phyloP scores from a whole-genome alignment of 2,113 vertebrate species.

The Cryptotis parvus region DNA sequence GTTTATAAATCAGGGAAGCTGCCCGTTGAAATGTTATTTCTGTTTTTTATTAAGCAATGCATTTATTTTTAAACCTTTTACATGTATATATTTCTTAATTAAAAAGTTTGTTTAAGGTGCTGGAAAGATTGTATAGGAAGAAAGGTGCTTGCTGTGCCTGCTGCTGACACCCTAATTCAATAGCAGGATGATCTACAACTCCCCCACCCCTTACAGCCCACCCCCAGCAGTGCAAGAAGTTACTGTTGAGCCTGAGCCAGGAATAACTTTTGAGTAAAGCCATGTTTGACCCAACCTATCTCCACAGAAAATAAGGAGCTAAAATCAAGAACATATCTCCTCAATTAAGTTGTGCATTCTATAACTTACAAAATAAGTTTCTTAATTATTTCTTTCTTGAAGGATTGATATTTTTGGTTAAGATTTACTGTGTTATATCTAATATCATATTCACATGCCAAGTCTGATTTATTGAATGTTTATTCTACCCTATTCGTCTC shows the following conservation, averaged over 20 bases:
- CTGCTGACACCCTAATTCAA: too few species aligned
- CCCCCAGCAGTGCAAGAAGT: too few species aligned
- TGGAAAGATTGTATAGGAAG: too few species aligned
- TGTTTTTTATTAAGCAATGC: not conserved
- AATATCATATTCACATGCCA: not conserved
- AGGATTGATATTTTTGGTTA: not conserved
- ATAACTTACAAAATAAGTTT: not conserved
- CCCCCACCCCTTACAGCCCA: too few species aligned
- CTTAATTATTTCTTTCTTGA: not conserved
- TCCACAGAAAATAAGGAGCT: not conserved
- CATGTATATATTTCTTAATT: not conserved
- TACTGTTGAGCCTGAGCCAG: too few species aligned
- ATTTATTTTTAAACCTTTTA: not conserved
- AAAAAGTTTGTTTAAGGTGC: not conserved
- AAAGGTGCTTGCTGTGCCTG: too few species aligned
- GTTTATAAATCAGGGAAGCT: not conserved
- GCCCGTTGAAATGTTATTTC: not conserved
- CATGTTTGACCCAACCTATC: too few species aligned
- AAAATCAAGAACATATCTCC: not conserved
- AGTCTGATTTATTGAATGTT: not conserved
- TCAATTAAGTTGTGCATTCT: not conserved
- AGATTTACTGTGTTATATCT: not conserved
- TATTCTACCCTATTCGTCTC: not conserved
- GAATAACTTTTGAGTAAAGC: too few species aligned
- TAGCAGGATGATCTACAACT: too few species aligned